Percentiles rank a stretch among this genome's conserved stretches.
These are phyloP conservation scores for Hyalella azteca DNA, from an alignment of 2,888 invertebrate genomes.

Conservation along the genomic window DNA sequence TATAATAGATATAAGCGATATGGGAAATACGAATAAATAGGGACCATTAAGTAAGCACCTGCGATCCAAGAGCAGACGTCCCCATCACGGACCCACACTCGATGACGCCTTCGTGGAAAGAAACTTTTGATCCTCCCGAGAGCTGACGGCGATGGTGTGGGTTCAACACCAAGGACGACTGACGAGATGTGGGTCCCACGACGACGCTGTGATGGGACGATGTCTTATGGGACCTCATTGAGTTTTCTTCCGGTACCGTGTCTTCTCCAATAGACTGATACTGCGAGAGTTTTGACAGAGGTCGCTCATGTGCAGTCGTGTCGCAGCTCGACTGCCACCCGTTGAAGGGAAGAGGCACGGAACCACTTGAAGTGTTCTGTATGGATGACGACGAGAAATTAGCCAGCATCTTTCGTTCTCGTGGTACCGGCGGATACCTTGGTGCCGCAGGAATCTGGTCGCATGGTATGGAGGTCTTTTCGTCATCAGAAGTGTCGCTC, in stretches of 20 bases:
- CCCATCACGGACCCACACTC: conserved; percentile 38
- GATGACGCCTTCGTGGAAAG: conserved; percentile 45
- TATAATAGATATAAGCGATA: no score
- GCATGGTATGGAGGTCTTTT: conserved; percentile 7
- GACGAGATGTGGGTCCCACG: conserved; percentile 25
- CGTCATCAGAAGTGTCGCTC: conserved; percentile 28
- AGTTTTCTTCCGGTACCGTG: neutral
- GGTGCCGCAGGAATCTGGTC: conserved; percentile 2
- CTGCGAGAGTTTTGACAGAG: conserved; percentile 31
- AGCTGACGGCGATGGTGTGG: conserved; percentile 55
- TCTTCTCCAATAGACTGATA: conserved; percentile 18
- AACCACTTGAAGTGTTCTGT: conserved; percentile 36
- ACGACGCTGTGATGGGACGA: conserved; percentile 8
- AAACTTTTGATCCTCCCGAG: conserved; percentile 55
- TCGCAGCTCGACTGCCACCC: conserved; percentile 31
- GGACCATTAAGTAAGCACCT: conserved; percentile 10
- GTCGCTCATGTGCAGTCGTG: conserved; percentile 40
- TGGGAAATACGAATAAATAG: conserved; percentile 42
- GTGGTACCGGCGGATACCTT: neutral
- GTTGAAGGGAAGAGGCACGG: conserved; percentile 29
- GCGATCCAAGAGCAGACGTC: conserved; percentile 36
- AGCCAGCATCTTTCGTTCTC: neutral
- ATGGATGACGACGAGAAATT: conserved; percentile 30
- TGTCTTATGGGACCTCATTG: conserved; percentile 15
- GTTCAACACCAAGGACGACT: conserved; percentile 49